These are phyloP conservation scores for Myrmecobius fasciatus DNA, from an alignment of 2,113 vertebrate genomes.

Conservation along the genomic window DNA sequence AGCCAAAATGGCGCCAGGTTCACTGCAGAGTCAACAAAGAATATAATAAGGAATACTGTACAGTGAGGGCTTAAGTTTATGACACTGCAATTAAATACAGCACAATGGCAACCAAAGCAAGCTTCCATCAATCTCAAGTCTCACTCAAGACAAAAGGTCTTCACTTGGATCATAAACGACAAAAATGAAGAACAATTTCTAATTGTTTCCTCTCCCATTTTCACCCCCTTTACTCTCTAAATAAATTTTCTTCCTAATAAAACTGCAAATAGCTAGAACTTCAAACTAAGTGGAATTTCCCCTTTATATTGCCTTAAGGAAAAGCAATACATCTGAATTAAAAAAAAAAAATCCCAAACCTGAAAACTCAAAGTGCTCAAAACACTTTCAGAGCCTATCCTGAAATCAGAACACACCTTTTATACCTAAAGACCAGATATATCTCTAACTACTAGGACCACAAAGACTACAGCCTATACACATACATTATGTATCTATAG, in stretches of 20 bases:
- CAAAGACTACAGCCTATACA: no score
- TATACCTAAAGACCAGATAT: neutral
- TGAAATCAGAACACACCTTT: neutral
- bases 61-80: neutral
- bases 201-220: slow-evolving; percentile 4
- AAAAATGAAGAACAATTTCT: neutral
- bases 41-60: slow-evolving; percentile 29
- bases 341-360: neutral
- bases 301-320: neutral
- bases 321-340: neutral
- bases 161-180: neutral
- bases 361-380: neutral
- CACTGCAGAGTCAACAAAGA: slow-evolving; percentile 23
- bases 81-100: slow-evolving; percentile 37
- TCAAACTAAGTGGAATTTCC: neutral
- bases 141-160: slow-evolving; percentile 40
- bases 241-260: neutral
- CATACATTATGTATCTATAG: no score
- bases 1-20: neutral
- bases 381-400: neutral
- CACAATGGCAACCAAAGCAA: neutral
- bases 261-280: neutral
- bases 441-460: no score
- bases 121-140: slow-evolving; percentile 22
- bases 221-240: slow-evolving; percentile 13